phyloP scores from a whole-genome alignment of 2,113 vertebrate species.

The Rhabdomys dilectus region DNA sequence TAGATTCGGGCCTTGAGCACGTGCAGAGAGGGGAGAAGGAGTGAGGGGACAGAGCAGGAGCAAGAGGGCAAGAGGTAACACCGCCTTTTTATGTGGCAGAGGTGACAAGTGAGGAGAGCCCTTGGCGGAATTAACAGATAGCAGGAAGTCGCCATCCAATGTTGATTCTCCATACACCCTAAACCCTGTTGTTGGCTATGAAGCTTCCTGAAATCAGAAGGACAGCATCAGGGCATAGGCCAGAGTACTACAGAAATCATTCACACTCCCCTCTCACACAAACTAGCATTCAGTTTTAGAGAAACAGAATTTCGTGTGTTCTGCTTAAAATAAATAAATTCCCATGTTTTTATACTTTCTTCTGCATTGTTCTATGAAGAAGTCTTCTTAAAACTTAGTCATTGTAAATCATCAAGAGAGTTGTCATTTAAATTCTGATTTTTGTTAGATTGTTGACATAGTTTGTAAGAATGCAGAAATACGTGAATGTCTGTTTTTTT shows the following conservation, averaged over 20 bases:
- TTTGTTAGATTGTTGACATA: neutral
- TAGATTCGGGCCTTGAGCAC: no score
- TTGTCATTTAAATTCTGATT: slow-evolving; percentile 10
- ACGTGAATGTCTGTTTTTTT: neutral
- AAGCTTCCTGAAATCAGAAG: neutral
- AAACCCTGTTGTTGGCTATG: neutral
- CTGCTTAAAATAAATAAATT: slow-evolving; percentile 40
- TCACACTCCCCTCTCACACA: neutral
- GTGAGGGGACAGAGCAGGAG: no score
- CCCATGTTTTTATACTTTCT: neutral
- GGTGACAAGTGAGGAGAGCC: neutral
- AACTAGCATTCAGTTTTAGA: neutral
- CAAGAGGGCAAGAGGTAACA: neutral
- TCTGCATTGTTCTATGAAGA: neutral
- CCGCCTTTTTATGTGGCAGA: neutral
- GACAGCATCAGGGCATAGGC: neutral
- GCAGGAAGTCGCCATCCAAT: neutral
- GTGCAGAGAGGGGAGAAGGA: no score
- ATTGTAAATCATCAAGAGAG: neutral
- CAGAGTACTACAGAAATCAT: neutral
- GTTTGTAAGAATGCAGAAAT: neutral
- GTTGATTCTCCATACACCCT: neutral
- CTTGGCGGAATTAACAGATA: neutral
- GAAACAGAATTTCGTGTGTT: neutral
- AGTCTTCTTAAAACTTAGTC: neutral